Evolutionary conservation across 1,140 invertebrate genomes (phyloP), one percentile per base, ranked within the genome.

Genomic region (Propsilocerus akamusi): DNA sequence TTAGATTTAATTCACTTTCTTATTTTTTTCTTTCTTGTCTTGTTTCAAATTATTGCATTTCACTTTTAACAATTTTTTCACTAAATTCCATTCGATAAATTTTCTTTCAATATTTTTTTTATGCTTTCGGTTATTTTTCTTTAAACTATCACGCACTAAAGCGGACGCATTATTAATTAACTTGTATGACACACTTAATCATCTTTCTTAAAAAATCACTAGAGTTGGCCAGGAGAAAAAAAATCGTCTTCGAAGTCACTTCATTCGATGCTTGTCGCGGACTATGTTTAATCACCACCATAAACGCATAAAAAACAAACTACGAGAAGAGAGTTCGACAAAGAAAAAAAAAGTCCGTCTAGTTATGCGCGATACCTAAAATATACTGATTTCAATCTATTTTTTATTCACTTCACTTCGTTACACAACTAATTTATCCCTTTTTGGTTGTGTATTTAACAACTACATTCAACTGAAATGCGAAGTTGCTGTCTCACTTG

Each of bases 351-450:
- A 41, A 41, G 14, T 20, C 8, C 34, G 34, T 41, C 34, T 41
- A 41, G 34, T 41, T 41, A 17, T 41, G 22, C 22, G 14, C 34
- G 22, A 41, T 41, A 41, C 34, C 34, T 14, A 41, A 41, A 41
- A 41, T 41, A 41, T 41, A 41, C 34, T 41, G 34, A 41, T 41
- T 41, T 41, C 34, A 41, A 41, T 41, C 34, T 41, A 41, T 41
- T 41, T 41, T 41, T 41, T 41, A 41, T 41, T 41, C 34, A 41
- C 34, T 41, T 41, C 34, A 41, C 34, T 41, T 41, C 34, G 34
- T 41, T 41, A 41, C 34, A 41, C 34, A 41, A 41, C 34, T 41
- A 41, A 41, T 41, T 41, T 41, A 41, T 41, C 34, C 34, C 34
- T 41, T 41, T 41, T 20, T 10, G 34, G 34, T 41, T 41, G 34